A percentile compares a stretch with the other conserved stretches of the same genome.
Conservation (phyloP, 2,113 vertebrate genomes). For the Elephas maximus region DNA sequence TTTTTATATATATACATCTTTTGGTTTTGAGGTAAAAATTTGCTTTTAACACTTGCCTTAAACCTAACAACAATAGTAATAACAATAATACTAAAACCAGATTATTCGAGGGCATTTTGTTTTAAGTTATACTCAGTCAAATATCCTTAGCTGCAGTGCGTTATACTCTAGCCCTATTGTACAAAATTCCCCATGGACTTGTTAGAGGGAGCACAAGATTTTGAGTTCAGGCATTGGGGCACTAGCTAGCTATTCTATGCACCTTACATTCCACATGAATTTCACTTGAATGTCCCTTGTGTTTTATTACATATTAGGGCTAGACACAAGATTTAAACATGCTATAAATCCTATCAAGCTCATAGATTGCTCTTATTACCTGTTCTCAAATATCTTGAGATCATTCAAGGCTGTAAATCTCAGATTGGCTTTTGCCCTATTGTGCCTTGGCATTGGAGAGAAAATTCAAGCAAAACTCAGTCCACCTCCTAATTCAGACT, state of each 20-base stretch:
- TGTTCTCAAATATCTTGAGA: constrained; percentile 71
- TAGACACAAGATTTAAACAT: constrained; percentile 71
- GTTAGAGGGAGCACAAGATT: constrained; percentile 20
- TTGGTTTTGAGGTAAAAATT: constrained; percentile 4
- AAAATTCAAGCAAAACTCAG: constrained; percentile 57
- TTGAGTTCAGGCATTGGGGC: neutral
- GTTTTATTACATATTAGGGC: constrained; percentile 58
- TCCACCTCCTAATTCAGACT: neutral
- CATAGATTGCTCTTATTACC: constrained; percentile 62
- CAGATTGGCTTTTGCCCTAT: neutral
- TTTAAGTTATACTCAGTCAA: neutral
- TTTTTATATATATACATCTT: neutral
- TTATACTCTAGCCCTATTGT: neutral
- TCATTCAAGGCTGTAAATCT: constrained; percentile 67
- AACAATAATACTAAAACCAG: neutral
- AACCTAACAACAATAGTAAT: neutral
- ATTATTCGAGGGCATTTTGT: neutral
- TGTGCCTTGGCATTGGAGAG: constrained; percentile 14
- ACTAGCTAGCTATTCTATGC: neutral
- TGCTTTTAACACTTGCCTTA: constrained; percentile 47
- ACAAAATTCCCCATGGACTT: neutral
- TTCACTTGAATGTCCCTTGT: constrained; percentile 52
- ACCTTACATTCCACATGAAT: constrained; percentile 46
- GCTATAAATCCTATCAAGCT: constrained; percentile 70
- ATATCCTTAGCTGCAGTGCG: neutral